These are phyloP conservation scores for Nebria salina DNA, from an alignment of 2,888 invertebrate genomes.

Conservation along the genomic window DNA sequence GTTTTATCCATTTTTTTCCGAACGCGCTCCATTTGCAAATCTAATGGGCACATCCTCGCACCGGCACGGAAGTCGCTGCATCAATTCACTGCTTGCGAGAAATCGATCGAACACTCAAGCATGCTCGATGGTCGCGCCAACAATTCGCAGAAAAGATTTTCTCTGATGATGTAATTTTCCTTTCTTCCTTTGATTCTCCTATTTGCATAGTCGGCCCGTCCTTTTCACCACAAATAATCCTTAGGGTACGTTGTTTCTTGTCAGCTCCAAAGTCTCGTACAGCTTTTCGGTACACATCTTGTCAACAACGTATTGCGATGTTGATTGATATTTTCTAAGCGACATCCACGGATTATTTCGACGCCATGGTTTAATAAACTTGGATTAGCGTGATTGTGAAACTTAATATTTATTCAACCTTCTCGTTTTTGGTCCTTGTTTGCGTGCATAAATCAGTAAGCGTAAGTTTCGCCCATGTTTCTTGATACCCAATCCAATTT, in stretches of 20 bases:
- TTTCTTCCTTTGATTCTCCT: slow-evolving; percentile 10
- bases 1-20: slow-evolving; percentile 12
- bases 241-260: not conserved
- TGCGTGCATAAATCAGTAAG: not conserved
- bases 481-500: slow-evolving; percentile 5
- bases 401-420: slow-evolving; percentile 23
- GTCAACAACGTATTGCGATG: not conserved
- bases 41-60: slow-evolving; percentile 25
- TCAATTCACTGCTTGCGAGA: slow-evolving; percentile 16
- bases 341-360: not conserved
- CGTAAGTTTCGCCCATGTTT: not conserved
- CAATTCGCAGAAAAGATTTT: slow-evolving; percentile 3
- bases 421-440: not conserved
- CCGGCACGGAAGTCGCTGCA: not conserved
- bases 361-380: slow-evolving; percentile 25
- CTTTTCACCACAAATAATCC: not conserved
- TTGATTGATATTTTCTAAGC: slow-evolving; percentile 5
- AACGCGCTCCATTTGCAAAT: slow-evolving; percentile 20
- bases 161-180: slow-evolving; percentile 6
- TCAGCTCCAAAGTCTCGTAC: not conserved
- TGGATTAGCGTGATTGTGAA: slow-evolving; percentile 33
- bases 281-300: not conserved
- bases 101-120: slow-evolving; percentile 15
- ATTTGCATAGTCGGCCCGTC: slow-evolving; percentile 2
- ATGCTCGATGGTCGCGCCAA: not conserved